Evolutionary conservation across 30 jellyfish, hydroid and myxozoan genomes (phyloP).

Genomic region (Calvadosia cruxmelitensis): DNA sequence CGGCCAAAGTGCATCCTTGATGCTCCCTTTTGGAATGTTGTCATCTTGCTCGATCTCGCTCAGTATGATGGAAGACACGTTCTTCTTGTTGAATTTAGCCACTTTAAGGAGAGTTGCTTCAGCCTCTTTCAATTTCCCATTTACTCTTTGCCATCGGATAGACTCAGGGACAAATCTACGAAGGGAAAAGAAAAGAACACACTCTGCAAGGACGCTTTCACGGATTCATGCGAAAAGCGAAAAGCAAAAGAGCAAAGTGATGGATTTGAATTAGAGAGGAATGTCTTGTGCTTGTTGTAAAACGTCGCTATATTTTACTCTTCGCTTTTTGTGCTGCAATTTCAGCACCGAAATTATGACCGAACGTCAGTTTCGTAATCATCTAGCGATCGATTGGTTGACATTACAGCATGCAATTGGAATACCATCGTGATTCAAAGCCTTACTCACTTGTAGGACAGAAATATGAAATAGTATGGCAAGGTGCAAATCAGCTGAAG

Average conservation of each 20-base stretch:
- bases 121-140: constrained; percentile 50
- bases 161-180: constrained; percentile 79
- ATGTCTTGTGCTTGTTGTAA: no score
- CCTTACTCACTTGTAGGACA: constrained; percentile 43
- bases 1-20: neutral
- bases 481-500: constrained; percentile 45
- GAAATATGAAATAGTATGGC: constrained; percentile 45
- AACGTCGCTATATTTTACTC: no score
- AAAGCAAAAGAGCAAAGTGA: no score
- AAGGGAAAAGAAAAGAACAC: neutral
- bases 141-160: constrained; percentile 56
- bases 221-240: no score
- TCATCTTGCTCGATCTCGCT: neutral
- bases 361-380: no score
- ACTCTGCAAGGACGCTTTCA: no score
- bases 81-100: constrained; percentile 51
- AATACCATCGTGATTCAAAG: no score
- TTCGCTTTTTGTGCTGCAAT: no score
- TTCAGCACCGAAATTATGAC: no score
- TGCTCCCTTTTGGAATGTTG: neutral
- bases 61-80: neutral
- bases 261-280: no score
- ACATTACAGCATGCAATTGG: no score
- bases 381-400: no score
- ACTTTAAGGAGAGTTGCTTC: constrained; percentile 14